Evolutionary conservation across 2,797 vertebrate genomes (phyloP).

Genomic region (Peromyscus nudipes): DNA sequence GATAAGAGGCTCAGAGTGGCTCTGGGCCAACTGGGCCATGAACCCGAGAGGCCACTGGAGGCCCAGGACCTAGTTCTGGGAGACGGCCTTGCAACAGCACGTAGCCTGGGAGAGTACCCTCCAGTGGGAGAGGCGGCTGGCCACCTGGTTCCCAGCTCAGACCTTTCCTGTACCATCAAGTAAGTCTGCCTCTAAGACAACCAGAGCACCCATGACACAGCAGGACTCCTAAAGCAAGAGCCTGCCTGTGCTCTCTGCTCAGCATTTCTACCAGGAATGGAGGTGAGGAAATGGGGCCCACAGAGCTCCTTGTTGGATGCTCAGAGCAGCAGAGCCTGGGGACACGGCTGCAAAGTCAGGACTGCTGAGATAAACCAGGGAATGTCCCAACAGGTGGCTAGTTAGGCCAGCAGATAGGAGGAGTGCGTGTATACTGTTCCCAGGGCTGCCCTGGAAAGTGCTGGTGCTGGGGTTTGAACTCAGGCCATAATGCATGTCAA

Average conservation of each 20-base stretch:
- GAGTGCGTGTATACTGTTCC: not conserved
- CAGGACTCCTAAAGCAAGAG: not conserved
- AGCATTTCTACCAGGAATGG: not conserved
- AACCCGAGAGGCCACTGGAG: constrained; percentile 48
- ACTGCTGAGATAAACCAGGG: not conserved
- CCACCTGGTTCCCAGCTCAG: not conserved
- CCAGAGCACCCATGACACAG: not conserved
- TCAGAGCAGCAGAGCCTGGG: not conserved
- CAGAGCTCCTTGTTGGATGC: rapidly evolving
- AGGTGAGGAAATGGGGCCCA: not conserved
- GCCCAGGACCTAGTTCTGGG: constrained; percentile 37
- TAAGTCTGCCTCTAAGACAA: constrained; percentile 66
- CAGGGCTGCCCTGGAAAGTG: not conserved
- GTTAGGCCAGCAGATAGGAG: not conserved
- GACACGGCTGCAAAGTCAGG: not conserved
- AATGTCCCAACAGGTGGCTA: not conserved
- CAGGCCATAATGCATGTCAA: not conserved
- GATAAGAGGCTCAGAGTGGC: constrained; percentile 34
- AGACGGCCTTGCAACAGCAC: constrained; percentile 26
- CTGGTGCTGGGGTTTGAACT: not conserved
- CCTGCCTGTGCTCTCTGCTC: not conserved
- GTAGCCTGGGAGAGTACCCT: constrained; percentile 54
- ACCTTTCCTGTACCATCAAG: not conserved
- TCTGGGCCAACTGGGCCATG: constrained; percentile 35
- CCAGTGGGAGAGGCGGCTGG: not conserved